Conservation (phyloP, 1,140 invertebrate species). For the Epicauta chinensis region DNA sequence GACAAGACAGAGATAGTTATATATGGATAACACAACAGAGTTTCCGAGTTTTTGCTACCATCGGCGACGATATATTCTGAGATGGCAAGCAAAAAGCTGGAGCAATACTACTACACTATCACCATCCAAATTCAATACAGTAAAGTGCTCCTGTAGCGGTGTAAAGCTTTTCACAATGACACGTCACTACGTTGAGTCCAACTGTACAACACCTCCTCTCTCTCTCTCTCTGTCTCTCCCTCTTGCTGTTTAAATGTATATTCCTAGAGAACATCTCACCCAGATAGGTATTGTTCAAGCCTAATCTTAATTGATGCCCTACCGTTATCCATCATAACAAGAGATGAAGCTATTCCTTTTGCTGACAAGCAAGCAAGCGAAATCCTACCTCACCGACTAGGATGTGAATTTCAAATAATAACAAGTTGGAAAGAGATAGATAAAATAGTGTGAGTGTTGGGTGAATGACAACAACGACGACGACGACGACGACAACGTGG, state of each 20-base stretch:
- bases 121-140: conserved; percentile 41
- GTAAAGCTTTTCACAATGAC: conserved; percentile 5
- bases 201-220: not conserved
- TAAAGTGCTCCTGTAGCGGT: conserved; percentile 37
- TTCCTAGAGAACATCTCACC: conserved; percentile 6
- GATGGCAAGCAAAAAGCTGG: conserved; percentile 28
- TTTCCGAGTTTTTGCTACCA: conserved; percentile 22
- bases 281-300: conserved; percentile 37
- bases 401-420: not conserved
- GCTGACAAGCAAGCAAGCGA: conserved; percentile 20
- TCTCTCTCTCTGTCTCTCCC: too few species aligned
- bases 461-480: not conserved
- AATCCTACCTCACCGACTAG: not conserved
- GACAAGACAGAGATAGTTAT: not conserved
- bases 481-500: too few species aligned
- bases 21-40: not conserved
- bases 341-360: conserved; percentile 31
- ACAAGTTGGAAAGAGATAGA: not conserved
- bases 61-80: conserved; percentile 24
- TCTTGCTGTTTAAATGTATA: too few species aligned
- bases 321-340: conserved; percentile 41
- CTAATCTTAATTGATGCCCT: conserved; percentile 43
- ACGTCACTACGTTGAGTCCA: conserved; percentile 2
- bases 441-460: not conserved
- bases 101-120: conserved; percentile 8